phyloP scores from a whole-genome alignment of 1,140 invertebrate species.

The Andrena cerasifolii region DNA sequence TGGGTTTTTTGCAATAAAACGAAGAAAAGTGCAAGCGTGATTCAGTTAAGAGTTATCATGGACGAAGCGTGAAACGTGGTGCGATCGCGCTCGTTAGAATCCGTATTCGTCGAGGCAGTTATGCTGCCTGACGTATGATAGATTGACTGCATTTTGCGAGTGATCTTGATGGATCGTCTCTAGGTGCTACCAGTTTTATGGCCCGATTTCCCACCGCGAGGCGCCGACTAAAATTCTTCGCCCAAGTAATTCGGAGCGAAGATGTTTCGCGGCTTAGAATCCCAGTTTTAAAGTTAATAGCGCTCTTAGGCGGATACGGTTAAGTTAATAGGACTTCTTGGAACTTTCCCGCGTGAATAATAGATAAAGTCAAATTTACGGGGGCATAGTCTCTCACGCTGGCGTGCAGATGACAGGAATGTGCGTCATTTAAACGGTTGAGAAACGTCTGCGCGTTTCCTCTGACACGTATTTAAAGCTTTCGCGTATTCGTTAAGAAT shows the following conservation, averaged over 20 bases:
- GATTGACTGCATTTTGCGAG: constrained; percentile 40
- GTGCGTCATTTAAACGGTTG: not conserved
- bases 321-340: constrained; percentile 26
- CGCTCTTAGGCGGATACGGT: constrained; percentile 1
- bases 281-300: constrained; percentile 26
- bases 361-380: constrained; percentile 23
- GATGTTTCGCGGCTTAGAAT: not conserved
- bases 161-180: constrained; percentile 39
- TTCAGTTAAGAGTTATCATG: not conserved
- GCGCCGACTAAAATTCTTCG: not conserved
- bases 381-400: not conserved
- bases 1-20: not conserved
- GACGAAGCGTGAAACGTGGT: not conserved
- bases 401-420: not conserved
- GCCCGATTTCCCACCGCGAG: not conserved
- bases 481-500: not conserved
- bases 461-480: not conserved
- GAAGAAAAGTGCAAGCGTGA: not conserved
- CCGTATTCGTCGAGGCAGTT: constrained; percentile 6
- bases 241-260: not conserved
- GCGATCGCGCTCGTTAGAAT: not conserved
- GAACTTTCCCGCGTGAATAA: constrained; percentile 21
- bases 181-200: constrained; percentile 1
- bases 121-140: constrained; percentile 27
- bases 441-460: not conserved